Conservation (phyloP, 2,888 invertebrate species). For the Folsomia manolachei region DNA sequence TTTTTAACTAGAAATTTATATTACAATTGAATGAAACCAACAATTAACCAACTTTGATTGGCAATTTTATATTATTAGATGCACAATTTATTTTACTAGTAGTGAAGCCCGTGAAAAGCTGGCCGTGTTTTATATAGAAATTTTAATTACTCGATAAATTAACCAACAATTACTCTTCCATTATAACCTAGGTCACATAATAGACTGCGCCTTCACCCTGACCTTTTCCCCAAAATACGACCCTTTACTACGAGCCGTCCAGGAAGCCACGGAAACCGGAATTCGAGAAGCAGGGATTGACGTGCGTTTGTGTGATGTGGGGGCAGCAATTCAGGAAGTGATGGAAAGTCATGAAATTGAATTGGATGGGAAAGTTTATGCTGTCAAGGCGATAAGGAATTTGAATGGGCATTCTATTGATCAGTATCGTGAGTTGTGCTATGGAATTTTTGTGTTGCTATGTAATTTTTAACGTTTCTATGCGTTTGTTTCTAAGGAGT, state of each 20-base stretch:
- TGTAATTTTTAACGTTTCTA: no score
- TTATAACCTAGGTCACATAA: constrained; percentile 67
- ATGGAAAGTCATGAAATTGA: constrained; percentile 99
- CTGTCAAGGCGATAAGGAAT: constrained; percentile 95
- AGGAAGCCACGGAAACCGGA: constrained; percentile 91
- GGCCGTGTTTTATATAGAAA: no score
- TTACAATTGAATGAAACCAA: no score
- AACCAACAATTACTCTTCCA: not conserved
- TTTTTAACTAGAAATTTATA: no score
- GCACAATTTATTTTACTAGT: no score
- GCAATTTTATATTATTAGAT: no score
- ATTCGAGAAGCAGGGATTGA: constrained; percentile 53
- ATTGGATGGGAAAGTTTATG: constrained; percentile 91
- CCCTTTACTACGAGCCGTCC: constrained; percentile 86
- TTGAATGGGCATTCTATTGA: constrained; percentile 99
- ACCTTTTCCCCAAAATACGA: constrained; percentile 97
- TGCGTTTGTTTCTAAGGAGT: no score
- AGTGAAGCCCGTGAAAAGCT: no score
- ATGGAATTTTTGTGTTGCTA: no score
- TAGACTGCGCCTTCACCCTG: constrained; percentile 98
- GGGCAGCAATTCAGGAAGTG: constrained; percentile 75
- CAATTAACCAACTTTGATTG: no score
- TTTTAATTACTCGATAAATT: not conserved
- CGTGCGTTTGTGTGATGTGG: constrained; percentile 90
- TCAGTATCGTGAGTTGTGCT: constrained; percentile 85